Conservation (phyloP, 1,140 invertebrate species). For the Caenorhabditis inopinata region DNA sequence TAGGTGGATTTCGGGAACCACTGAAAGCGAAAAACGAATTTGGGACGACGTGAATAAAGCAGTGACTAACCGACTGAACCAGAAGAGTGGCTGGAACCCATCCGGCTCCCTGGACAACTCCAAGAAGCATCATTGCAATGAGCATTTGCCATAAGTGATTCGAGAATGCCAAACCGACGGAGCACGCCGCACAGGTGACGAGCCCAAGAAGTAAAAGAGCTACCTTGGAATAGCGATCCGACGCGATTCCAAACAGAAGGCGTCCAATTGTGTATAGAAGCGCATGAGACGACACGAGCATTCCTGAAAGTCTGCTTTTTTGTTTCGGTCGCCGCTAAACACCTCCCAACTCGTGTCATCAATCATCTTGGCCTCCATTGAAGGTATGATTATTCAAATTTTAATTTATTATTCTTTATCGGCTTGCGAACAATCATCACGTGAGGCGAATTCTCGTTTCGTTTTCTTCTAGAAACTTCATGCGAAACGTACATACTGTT, state of each 20-base stretch:
- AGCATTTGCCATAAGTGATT: slow-evolving; percentile 10
- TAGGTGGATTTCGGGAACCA: slow-evolving; percentile 6
- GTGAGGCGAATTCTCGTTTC: background rate
- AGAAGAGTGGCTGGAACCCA: slow-evolving; percentile 17
- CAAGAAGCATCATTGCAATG: slow-evolving; percentile 18
- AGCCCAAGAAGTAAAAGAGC: background rate
- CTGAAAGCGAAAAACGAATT: background rate
- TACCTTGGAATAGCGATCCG: slow-evolving; percentile 9
- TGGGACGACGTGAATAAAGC: background rate
- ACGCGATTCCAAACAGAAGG: slow-evolving; percentile 9
- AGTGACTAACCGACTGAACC: background rate
- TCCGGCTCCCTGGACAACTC: slow-evolving; percentile 2
- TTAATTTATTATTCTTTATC: background rate
- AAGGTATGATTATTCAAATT: background rate
- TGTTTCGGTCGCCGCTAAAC: too few relatives aligned
- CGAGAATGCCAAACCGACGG: slow-evolving; percentile 5
- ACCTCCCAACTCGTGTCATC: too few relatives aligned
- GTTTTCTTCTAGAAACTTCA: too few relatives aligned
- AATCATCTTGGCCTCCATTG: background rate
- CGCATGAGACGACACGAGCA: slow-evolving; percentile 4
- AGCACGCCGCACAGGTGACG: background rate
- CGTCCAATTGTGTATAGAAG: slow-evolving; percentile 23
- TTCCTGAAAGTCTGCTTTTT: background rate
- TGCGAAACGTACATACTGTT: too few relatives aligned
- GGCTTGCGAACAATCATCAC: background rate